These are phyloP conservation scores for Crenuchus spilurus DNA, from an alignment of 2,797 vertebrate species.

Conservation along the genomic window DNA sequence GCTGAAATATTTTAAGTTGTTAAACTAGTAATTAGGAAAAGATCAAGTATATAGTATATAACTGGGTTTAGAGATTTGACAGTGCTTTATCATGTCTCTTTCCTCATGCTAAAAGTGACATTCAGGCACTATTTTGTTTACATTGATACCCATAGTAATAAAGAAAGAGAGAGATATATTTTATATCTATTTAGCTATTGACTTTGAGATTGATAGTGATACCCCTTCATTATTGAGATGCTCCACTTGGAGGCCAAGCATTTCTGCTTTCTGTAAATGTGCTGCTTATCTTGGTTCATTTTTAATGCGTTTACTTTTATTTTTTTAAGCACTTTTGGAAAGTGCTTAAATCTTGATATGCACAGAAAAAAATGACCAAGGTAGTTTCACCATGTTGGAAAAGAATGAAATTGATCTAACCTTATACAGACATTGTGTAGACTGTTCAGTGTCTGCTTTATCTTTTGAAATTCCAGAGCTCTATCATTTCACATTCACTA, in stretches of 20 bases:
- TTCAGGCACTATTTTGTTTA: conserved; percentile 59
- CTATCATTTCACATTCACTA: neutral
- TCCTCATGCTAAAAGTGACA: conserved; percentile 7
- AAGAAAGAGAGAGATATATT: conserved; percentile 51
- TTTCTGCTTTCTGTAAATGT: conserved; percentile 30
- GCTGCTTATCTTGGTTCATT: neutral
- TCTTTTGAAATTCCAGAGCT: neutral
- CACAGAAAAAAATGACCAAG: neutral
- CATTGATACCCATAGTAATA: conserved; percentile 58
- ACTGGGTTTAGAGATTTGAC: neutral
- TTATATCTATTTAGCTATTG: conserved; percentile 42
- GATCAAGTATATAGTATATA: neutral
- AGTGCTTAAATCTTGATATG: neutral
- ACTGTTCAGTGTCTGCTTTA: conserved; percentile 7
- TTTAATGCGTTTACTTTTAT: neutral
- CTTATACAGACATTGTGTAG: neutral
- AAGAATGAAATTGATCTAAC: neutral
- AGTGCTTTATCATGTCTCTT: neutral
- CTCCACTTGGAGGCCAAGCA: conserved; percentile 66
- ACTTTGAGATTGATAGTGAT: neutral
- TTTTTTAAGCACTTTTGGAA: conserved; percentile 21
- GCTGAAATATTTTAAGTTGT: neutral
- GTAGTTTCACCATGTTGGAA: neutral
- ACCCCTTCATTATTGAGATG: conserved; percentile 45
- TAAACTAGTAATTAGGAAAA: neutral